phyloP scores from a whole-genome alignment of 2,113 vertebrate species.

The Grus americana region DNA sequence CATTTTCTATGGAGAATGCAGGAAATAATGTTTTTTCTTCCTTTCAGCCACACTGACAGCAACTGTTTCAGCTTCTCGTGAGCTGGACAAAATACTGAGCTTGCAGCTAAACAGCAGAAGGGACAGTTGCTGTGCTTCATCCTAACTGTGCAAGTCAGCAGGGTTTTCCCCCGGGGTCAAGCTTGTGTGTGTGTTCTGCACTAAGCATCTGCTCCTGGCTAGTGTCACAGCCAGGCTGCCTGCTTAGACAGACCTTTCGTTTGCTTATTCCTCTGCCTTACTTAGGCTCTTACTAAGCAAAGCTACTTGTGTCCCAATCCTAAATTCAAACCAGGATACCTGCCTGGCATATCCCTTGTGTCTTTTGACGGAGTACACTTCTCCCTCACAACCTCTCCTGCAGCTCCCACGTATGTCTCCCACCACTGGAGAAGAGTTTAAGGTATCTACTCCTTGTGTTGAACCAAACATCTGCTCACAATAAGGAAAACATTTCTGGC shows the following conservation, averaged over 20 bases:
- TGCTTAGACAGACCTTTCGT: background rate
- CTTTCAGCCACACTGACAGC: background rate
- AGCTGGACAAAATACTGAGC: background rate
- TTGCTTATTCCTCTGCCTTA: background rate
- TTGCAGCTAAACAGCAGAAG: background rate
- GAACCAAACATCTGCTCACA: background rate
- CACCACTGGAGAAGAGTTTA: background rate
- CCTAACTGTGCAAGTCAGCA: background rate
- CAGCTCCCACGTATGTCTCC: fast-evolving
- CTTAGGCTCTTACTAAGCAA: background rate
- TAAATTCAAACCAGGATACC: background rate
- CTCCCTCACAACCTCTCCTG: background rate
- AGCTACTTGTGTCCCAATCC: background rate
- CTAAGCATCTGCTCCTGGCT: background rate
- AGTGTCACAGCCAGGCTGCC: background rate
- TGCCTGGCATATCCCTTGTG: background rate
- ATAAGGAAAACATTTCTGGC: background rate
- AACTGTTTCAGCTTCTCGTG: background rate
- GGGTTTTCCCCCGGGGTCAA: background rate
- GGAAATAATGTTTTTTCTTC: background rate
- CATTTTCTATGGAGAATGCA: background rate
- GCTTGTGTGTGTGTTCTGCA: fast-evolving
- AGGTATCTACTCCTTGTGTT: background rate
- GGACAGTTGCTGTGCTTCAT: background rate
- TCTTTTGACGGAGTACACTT: background rate